Evolutionary conservation across 1,140 invertebrate genomes (phyloP), one percentile per base, ranked within the genome.

Genomic region (Popillia japonica): DNA sequence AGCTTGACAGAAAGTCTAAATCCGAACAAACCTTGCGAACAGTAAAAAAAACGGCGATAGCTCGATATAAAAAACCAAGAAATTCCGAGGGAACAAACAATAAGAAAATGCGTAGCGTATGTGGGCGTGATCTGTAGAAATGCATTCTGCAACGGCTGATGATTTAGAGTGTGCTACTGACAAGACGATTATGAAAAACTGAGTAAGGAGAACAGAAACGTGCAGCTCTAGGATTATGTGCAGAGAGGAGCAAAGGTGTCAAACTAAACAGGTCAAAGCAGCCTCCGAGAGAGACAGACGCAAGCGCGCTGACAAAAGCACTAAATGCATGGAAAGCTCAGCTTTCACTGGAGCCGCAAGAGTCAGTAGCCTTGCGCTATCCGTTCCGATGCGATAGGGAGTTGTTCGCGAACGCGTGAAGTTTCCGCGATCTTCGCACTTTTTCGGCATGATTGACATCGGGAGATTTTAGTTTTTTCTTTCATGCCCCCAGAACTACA

Each of bases 261-360:
- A 74, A 74, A 74, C 72, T 74, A 42, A 41, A 74, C 72, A 42
- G 72, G 72, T 74, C 72, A 74, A 74, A 74, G 72, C 72, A 41
- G 72, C 27, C 40, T 20, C 4, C 9, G 22, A 68, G 61, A 41
- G 41, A 74, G 41, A 74, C 8, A 74, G 72, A 74, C 72, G 72
- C 72, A 74, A 74, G 72, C 72, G 72, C 72, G 72, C 72, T 74
- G 72, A 74, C 40, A 74, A 74, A 74, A 74, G 72, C 72, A 74
- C 72, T 27, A 17, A 74, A 74, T 44, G 72, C 20, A 74, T 40
- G 41, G 72, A 74, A 74, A 74, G 72, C 72, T 74, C 72, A 74
- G 72, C 72, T 74, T 74, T 74, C 72, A 74, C 72, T 74, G 72
- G 72, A 74, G 72, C 72, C 41, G 41, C 72, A 74, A 44, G 72